Base-by-base conservation (phyloP, 2,797 vertebrate genomes). In the Enoplosus armatus region DNA sequence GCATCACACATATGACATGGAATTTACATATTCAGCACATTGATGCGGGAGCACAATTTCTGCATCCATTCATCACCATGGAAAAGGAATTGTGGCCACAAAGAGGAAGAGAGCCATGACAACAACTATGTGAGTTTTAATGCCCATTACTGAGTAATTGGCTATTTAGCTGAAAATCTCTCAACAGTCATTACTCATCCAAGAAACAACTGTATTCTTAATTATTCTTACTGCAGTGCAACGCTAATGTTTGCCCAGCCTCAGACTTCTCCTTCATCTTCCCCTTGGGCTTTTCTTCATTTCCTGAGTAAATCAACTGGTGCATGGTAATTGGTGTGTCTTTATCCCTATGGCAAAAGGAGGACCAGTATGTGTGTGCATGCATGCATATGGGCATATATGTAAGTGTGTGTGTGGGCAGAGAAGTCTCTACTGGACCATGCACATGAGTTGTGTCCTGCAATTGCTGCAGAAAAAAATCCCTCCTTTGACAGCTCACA, bases 321-420 rank as follows among this genome's bases (percentile, higher is more conserved):
- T 87, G 90, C 89, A 75, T 90, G 26, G 45, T 91, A 90, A 93
- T 92, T 86, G 75, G 29, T 85, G 68, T 72, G 81, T 66, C 71
- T 87, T 85, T 54, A 62, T 66, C 86, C 89, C 88, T 39, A 50
- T 80, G 86, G 90, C 87, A 77, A 80, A 41, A 78, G 18, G 56
- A 83, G 51, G 48, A 61, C 55, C 26, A 56, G 55, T 72, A 39
- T 43, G 31, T 39, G 33, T 76, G 76, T 37, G 76, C 24, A 33
- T 8, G 45, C 22, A 12, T 50, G 48, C 41, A 54, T 67, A 61
- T 55, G 50, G 37, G 39, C 15, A 27, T 65, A 12, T 66, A 69
- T 31, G 55, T 50, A 47, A 14, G 48, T 37, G 18, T 47, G 45
- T 64, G 62, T 50, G 86, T 77, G 73, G 37, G 66, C 27, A n/a